These are phyloP conservation scores for Drosophila lowei DNA, from an alignment of 1,140 invertebrate genomes.

Conservation along the genomic window DNA sequence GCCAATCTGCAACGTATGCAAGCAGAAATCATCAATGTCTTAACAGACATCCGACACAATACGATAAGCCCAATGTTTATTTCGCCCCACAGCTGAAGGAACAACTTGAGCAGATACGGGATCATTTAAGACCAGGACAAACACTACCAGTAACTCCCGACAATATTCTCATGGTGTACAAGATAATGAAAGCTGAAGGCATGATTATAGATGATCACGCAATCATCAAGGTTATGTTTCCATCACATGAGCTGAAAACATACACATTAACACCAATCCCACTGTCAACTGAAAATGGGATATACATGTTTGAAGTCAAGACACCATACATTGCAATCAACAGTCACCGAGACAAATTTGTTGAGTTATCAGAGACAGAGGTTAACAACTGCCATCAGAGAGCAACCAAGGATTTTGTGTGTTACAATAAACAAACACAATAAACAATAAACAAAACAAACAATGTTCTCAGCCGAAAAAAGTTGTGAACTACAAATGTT, in stretches of 20 bases:
- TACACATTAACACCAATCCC: background rate
- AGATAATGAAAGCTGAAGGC: background rate
- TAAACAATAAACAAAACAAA: too few species aligned
- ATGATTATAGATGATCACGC: background rate
- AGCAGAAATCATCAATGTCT: too few species aligned
- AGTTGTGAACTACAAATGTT: too few species aligned
- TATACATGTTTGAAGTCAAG: background rate
- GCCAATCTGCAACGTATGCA: too few species aligned
- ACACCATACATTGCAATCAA: background rate
- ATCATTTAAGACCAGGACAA: background rate
- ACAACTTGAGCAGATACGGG: too few species aligned
- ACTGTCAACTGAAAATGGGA: background rate
- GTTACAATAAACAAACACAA: background rate
- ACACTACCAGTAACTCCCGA: background rate
- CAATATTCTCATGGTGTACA: background rate
- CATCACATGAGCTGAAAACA: background rate
- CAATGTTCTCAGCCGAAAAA: too few species aligned
- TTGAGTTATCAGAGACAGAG: background rate
- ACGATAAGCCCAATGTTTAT: too few species aligned
- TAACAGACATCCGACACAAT: too few species aligned
- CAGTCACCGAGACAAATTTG: background rate
- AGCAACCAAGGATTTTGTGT: too few species aligned
- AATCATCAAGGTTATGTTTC: slow-evolving; percentile 1
- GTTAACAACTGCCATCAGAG: too few species aligned
- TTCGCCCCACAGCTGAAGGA: too few species aligned